Evolutionary conservation across 2,113 vertebrate species (phyloP), one percentile per base, ranked within the genome.

Genomic region (Chionomys nivalis): DNA sequence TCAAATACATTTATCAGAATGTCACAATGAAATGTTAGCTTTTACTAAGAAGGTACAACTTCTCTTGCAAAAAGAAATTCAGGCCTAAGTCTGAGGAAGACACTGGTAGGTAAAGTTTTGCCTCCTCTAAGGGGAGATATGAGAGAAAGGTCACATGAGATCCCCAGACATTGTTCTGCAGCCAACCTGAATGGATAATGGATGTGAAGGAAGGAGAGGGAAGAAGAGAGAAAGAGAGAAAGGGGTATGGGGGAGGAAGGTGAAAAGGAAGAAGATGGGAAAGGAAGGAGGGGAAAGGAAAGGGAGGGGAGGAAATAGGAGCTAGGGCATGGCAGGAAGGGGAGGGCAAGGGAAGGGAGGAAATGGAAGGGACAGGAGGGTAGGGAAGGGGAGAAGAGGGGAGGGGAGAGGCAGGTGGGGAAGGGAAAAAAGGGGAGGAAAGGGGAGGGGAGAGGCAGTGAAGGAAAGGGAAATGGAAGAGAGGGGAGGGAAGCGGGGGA

Each of bases 291-390:
- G 12, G 8, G 28, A 5, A 17, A 11, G 65, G 1, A 14, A 31
- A 28, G 7, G 0, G 3, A 28, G 7, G 7, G 14, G 21, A 14
- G 24, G 19, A 0, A 5, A 2, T 12, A 7, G 21, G 5, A 14
- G 39, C 19, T 4, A 19, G 1, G 7, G 55, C 55, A 58, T 58
- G 55, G 55, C 1, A 1, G 55, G 33, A 5, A 44, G 23, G 8
- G 8, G 21, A 31, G 39, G 7, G 0, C 3, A 28, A 3, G 17
- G 23, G 4, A 55, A 5, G 16, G 16, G 4, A 10, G 8, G 33
- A 6, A 8, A 14, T 3, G 3, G 58, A 8, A 17, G 6, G 3
- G 21, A 7, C 7, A 5, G 65, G 1, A 14, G 7, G 61, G 1
- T 7, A 26, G 39, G 5, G 0, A 5, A 28, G 7, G 24, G 23